Base-by-base conservation (phyloP, 1,140 invertebrate genomes). In the Drosophila bocki region DNA sequence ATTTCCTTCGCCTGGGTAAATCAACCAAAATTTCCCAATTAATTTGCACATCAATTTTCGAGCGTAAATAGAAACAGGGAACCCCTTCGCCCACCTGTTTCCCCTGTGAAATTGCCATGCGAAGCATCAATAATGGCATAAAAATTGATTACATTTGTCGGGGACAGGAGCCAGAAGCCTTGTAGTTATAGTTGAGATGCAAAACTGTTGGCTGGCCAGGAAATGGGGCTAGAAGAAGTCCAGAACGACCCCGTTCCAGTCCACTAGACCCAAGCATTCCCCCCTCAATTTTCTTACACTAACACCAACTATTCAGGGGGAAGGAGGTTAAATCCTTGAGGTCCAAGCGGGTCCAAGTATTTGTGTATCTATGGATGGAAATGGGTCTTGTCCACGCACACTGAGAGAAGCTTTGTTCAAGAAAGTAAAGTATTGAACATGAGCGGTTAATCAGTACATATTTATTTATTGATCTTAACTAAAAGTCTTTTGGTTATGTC, bases 101-200 rank as follows among this genome's bases (percentile, higher is more conserved):
- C 3, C 7, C 35, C 1, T 59, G 3, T 62, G 1, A 80, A 78
- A 84, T 88, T 84, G 85, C 74, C 70, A 61, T 81, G 62, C 78
- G 70, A 88, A 81, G 85, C 85, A 90, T 88, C 85, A 88, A 88
- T 88, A 88, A 88, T 88, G 75, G 85, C 78, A 84, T 84, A 88
- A 88, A 88, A 88, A 84, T 84, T 90, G 85, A 88, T 88, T 90
- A 90, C 85, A 88, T 87, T 87, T 85, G 48, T 76, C 63, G 58
- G 39, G 37, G 32, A 29, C 61, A 62, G 17, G 29, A 53, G 37
- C 62, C 62, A 44, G 44, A 70, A 71, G 60, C 37, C 60, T 70
- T 61, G 59, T 75, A 80, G 78, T 68, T 75, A 65, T 84, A 85
- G 81, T 81, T 84, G 58, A 78, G 51, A 71, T 64, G 58, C 51